Percentiles rank a stretch among this genome's conserved stretches.
phyloP scores from a whole-genome alignment of 2,113 vertebrate genomes.

The Gambusia affinis region DNA sequence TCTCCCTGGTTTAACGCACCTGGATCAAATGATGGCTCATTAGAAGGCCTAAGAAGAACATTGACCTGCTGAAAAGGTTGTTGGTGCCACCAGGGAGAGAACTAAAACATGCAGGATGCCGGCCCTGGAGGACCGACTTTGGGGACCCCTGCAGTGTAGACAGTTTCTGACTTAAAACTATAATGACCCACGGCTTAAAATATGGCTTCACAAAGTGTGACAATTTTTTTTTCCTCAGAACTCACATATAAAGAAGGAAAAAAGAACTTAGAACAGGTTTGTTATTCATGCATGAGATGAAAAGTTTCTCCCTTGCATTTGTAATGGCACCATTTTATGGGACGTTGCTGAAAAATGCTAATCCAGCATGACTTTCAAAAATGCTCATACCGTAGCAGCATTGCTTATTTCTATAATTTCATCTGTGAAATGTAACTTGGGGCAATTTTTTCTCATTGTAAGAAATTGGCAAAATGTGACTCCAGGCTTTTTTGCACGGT shows the following conservation, averaged over 20 bases:
- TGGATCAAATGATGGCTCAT: too few relatives aligned
- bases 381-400: not conserved
- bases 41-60: too few relatives aligned
- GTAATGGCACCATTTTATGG: constrained; percentile 27
- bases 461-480: not conserved
- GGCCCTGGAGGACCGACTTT: too few relatives aligned
- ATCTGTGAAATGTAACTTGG: not conserved
- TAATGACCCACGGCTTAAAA: constrained; percentile 29
- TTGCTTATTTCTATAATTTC: constrained; percentile 5
- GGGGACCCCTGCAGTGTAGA: not conserved
- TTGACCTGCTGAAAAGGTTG: too few relatives aligned
- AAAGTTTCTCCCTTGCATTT: not conserved
- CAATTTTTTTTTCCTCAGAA: constrained; percentile 14
- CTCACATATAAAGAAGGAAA: constrained; percentile 21
- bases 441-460: not conserved
- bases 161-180: constrained; percentile 26
- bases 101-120: too few relatives aligned
- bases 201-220: constrained; percentile 21
- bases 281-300: constrained; percentile 46
- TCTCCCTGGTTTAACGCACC: too few relatives aligned
- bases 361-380: constrained; percentile 11
- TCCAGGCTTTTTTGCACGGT: not conserved
- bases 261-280: constrained; percentile 1
- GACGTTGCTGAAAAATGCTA: constrained; percentile 19
- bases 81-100: too few relatives aligned